Evolutionary conservation across 2,113 vertebrate genomes (phyloP).

Genomic region (Cepphus grylle): DNA sequence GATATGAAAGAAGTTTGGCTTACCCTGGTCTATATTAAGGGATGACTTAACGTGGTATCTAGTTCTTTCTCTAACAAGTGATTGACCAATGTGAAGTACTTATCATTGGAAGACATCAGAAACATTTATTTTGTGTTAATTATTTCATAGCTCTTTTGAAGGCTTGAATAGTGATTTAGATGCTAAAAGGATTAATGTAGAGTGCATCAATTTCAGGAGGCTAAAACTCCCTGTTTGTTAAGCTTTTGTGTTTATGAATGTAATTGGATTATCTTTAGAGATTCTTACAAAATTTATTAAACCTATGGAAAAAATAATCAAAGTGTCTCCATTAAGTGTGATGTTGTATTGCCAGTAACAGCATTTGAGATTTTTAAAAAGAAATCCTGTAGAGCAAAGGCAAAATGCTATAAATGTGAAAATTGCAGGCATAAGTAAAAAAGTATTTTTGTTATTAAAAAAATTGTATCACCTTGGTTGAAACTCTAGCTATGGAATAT

Average conservation of each 20-base stretch:
- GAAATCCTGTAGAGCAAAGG: background rate
- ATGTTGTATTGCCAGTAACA: background rate
- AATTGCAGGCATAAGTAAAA: background rate
- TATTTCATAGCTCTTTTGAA: background rate
- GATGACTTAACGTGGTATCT: background rate
- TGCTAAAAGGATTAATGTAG: background rate
- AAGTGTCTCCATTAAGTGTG: background rate
- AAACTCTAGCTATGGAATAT: background rate
- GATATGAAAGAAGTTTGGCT: conserved; percentile 33
- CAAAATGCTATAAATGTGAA: background rate
- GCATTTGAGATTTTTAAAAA: background rate
- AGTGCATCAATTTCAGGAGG: background rate
- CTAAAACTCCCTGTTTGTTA: background rate
- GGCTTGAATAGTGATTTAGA: background rate
- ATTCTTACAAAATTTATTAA: background rate
- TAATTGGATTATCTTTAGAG: background rate
- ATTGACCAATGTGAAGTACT: background rate
- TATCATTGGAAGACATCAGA: background rate
- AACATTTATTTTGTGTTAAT: background rate
- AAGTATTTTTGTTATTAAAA: background rate
- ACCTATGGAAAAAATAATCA: background rate
- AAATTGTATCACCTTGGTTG: background rate
- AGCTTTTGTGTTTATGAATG: background rate
- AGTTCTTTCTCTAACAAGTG: background rate
- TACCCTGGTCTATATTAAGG: conserved; percentile 39